phyloP scores from a whole-genome alignment of 2,797 vertebrate species.

The Poeciliopsis turneri region DNA sequence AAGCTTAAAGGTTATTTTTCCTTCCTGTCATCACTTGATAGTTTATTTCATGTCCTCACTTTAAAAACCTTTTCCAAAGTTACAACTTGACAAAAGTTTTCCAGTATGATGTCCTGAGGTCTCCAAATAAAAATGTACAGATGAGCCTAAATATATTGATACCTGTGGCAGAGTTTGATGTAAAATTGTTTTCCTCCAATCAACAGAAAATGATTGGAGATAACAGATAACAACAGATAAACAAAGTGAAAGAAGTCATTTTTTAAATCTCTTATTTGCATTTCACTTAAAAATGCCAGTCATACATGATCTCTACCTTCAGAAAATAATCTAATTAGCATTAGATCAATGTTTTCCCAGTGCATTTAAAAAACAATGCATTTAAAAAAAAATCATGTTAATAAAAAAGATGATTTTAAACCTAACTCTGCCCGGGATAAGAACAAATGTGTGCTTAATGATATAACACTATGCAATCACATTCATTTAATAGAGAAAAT shows the following conservation, averaged over 20 bases:
- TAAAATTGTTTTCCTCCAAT: neutral
- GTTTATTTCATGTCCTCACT: conserved; percentile 25
- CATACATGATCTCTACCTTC: neutral
- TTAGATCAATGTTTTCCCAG: neutral
- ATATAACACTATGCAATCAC: neutral
- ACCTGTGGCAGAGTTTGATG: neutral
- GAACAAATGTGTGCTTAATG: neutral
- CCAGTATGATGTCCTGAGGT: neutral
- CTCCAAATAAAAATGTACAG: neutral
- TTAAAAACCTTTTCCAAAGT: conserved; percentile 31
- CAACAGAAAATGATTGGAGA: neutral
- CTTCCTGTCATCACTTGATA: conserved; percentile 5
- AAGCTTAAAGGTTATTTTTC: neutral
- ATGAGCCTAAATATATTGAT: neutral
- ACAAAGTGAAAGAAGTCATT: neutral
- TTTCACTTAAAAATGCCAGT: neutral
- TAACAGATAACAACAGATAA: neutral
- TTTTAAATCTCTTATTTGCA: neutral
- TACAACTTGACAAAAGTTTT: neutral
- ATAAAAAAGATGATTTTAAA: neutral
- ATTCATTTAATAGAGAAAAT: neutral
- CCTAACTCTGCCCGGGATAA: neutral
- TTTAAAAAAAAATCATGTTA: neutral
- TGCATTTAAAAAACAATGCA: neutral
- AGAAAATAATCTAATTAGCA: too few relatives aligned